Evolutionary conservation across 2,113 vertebrate species (phyloP), one percentile per base, ranked within the genome.

Genomic region (Prietella phreatophila): DNA sequence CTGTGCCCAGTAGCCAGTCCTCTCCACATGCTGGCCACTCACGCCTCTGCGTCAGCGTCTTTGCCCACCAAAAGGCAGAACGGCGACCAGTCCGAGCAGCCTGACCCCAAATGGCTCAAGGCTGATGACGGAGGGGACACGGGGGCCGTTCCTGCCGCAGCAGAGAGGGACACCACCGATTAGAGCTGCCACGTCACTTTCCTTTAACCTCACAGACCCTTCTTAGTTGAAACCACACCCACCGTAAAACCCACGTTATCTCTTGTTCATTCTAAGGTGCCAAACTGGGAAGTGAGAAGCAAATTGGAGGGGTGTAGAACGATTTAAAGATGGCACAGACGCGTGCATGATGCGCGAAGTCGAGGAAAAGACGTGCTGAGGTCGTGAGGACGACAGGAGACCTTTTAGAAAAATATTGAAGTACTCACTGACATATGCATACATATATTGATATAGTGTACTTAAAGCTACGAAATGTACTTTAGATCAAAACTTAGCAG

Each of bases 51-150:
- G 0, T 99, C 98, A 0, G 98, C 98, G 0, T 99, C 96, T 71
- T 97, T 99, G 33, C 98, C 97, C n/a, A 99, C 97, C 11, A 99
- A 99, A 94, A 96, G 98, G 76, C 97, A 97, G 93, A 97, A 97
- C 0, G 97, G 98, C 55, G 96, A 96, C 89, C 96, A 96, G 91
- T 71, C 92, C 0, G 96, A 98, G 84, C 96, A 95, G 86, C 96
- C 94, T 0, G 97, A 96, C 73, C 93, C 96, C 17, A 99, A 99
- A 95, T 95, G 96, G n/a, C 89, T 94, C 90, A 99, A 97, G 93
- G 95, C 92, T 0, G 96, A 96, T 6, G 96, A 96, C 0, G 95
- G 4, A 94, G 94, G 0, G 95, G 96, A 84, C 47, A 93, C 95
- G 82, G 95, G 94, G 80, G 92, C 96, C 10, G 93, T 96, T 4